phyloP scores from a whole-genome alignment of 2,113 vertebrate genomes.

The Glaucidium brasilianum region DNA sequence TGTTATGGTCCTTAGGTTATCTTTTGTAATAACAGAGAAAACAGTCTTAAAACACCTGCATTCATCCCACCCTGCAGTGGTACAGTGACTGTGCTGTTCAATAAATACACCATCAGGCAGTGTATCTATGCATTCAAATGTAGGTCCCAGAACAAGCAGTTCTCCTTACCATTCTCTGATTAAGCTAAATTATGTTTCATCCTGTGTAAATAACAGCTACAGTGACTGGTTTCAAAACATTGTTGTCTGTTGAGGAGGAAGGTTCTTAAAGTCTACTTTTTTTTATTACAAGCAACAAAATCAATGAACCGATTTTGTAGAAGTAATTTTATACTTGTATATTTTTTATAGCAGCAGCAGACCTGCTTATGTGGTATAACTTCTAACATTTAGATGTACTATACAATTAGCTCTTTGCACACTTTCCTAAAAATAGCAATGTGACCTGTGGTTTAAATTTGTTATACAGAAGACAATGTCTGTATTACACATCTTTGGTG shows the following conservation, averaged over 20 bases:
- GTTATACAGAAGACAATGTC: not conserved
- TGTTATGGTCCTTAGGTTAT: conserved; percentile 21
- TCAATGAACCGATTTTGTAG: conserved; percentile 69
- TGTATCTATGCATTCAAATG: not conserved
- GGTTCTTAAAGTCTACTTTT: conserved; percentile 60
- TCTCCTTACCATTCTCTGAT: not conserved
- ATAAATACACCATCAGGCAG: not conserved
- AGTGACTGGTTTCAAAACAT: not conserved
- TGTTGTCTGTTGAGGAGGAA: conserved; percentile 12
- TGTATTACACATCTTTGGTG: conserved; percentile 25
- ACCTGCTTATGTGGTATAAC: conserved; percentile 36
- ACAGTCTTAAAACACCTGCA: conserved; percentile 37
- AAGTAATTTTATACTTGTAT: conserved; percentile 78
- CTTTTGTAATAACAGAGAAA: not conserved
- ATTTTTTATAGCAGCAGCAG: conserved; percentile 76
- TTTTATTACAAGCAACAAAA: conserved; percentile 66
- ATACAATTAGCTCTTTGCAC: conserved; percentile 59
- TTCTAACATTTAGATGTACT: conserved; percentile 46
- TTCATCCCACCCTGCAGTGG: not conserved
- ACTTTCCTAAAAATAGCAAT: conserved; percentile 51
- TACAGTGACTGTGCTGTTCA: not conserved
- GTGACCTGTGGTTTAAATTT: not conserved
- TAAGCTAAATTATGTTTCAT: not conserved
- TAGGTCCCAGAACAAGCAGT: not conserved
- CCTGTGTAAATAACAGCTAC: conserved; percentile 20